Evolutionary conservation across 1,140 invertebrate species (phyloP).

Genomic region (Drosophila suzukii): DNA sequence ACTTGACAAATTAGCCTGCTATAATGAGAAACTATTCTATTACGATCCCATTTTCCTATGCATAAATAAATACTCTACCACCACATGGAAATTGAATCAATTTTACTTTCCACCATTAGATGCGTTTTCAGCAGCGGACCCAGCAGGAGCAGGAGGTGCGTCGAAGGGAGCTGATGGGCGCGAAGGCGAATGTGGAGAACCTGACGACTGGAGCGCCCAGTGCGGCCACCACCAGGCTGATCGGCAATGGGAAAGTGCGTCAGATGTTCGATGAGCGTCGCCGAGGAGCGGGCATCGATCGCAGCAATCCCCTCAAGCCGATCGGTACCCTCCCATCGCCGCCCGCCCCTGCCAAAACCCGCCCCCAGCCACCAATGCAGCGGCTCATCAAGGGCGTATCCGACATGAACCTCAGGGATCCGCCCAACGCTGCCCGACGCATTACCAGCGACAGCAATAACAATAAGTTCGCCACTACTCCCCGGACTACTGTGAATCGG

Average conservation of each 20-base stretch:
- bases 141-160: conserved; percentile 70
- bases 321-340: conserved; percentile 68
- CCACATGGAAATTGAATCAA: not conserved
- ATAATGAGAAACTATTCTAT: no score
- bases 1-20: no score
- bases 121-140: conserved; percentile 81
- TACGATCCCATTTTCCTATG: no score
- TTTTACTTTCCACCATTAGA: conserved; percentile 41
- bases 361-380: conserved; percentile 12
- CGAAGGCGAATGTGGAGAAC: conserved; percentile 6
- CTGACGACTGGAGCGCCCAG: conserved; percentile 14
- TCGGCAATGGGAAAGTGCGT: conserved; percentile 85
- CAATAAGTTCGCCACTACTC: conserved; percentile 45
- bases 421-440: conserved; percentile 8
- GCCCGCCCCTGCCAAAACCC: conserved; percentile 15
- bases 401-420: conserved; percentile 47
- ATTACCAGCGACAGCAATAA: conserved; percentile 57
- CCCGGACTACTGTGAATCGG: conserved; percentile 30
- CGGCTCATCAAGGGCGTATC: conserved; percentile 54
- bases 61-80: no score
- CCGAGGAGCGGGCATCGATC: conserved; percentile 90
- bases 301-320: conserved; percentile 92
- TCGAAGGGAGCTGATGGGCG: conserved; percentile 49
- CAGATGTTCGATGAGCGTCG: conserved; percentile 93
- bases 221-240: conserved; percentile 33